phyloP scores from a whole-genome alignment of 2,113 vertebrate species.

The Jaculus jaculus region DNA sequence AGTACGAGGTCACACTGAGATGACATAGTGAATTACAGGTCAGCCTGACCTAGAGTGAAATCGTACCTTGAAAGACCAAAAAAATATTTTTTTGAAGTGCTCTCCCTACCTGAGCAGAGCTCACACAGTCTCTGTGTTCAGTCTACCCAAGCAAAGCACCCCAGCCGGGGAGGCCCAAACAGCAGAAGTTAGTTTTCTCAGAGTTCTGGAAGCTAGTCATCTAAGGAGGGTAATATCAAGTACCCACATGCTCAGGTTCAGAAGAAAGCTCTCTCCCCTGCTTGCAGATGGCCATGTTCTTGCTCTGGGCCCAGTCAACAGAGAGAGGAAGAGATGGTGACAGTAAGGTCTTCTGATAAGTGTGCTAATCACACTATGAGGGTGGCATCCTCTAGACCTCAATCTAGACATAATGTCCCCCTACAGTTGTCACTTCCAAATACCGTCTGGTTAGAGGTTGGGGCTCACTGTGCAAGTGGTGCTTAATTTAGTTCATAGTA shows the following conservation, averaged over 20 bases:
- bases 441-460: neutral
- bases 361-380: neutral
- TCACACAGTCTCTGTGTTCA: neutral
- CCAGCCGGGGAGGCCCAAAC: neutral
- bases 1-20: no score
- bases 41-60: no score
- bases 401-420: neutral
- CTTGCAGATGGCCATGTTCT: neutral
- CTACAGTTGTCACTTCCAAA: neutral
- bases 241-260: neutral
- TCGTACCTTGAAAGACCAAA: no score
- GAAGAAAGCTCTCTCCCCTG: neutral
- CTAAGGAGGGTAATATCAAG: neutral
- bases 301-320: neutral
- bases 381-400: neutral
- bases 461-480: neutral
- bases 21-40: no score
- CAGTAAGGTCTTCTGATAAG: neutral
- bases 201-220: neutral
- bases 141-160: neutral
- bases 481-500: neutral
- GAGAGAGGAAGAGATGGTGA: neutral
- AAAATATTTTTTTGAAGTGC: no score
- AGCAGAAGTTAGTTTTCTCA: neutral
- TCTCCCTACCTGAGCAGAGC: neutral